Conservation (phyloP, 2,113 vertebrate species). For the Helogale parvula region DNA sequence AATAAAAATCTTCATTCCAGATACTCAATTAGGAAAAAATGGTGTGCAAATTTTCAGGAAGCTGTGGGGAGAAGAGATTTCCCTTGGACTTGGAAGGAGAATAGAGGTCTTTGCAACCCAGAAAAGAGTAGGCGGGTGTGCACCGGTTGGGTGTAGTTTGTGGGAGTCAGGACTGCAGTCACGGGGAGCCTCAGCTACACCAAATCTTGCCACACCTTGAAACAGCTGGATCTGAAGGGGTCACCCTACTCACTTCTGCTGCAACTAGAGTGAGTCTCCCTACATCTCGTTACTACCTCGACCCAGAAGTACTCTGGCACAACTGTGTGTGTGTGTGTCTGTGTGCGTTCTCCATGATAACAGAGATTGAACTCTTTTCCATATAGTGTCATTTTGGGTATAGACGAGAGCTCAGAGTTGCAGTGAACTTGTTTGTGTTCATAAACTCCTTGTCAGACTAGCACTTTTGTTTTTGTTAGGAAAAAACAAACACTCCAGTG, state of each 20-base stretch:
- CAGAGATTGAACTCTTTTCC: neutral
- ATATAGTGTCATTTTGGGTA: neutral
- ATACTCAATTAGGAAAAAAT: neutral
- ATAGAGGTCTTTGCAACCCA: neutral
- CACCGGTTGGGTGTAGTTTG: neutral
- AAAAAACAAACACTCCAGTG: neutral
- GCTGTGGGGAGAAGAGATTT: neutral
- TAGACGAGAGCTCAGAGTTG: neutral
- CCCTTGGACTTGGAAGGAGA: neutral
- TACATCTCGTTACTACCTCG: neutral
- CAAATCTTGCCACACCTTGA: neutral
- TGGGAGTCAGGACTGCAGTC: neutral
- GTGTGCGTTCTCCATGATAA: neutral
- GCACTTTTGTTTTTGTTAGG: neutral
- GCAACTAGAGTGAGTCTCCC: neutral
- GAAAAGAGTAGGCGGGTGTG: neutral
- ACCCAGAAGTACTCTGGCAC: neutral
- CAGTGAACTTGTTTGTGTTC: neutral
- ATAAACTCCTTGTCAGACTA: neutral
- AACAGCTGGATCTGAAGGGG: neutral
- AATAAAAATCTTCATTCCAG: neutral
- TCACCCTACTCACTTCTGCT: neutral
- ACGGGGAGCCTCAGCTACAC: fast-evolving
- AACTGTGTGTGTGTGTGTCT: neutral
- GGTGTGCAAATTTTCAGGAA: neutral